These are phyloP conservation scores for Macropodus opercularis DNA, from an alignment of 2,797 vertebrate species.

Conservation along the genomic window DNA sequence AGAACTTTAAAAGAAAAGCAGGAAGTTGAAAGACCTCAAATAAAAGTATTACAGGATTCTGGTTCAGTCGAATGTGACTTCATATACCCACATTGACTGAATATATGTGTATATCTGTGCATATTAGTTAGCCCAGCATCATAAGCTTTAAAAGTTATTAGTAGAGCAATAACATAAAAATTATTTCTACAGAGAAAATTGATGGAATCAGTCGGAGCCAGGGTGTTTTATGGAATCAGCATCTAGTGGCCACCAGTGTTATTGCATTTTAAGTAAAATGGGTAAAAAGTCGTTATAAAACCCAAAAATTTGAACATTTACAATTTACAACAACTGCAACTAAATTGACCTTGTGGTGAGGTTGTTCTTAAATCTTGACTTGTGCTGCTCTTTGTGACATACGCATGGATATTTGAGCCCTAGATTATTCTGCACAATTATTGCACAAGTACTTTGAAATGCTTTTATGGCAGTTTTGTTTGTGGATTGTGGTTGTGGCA, in stretches of 20 bases:
- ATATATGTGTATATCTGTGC: no score
- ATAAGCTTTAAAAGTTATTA: no score
- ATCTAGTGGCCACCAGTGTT: no score
- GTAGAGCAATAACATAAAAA: no score
- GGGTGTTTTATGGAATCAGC: no score
- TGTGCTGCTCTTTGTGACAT: neutral
- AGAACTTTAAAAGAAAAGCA: conserved; percentile 52
- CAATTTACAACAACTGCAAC: conserved; percentile 3
- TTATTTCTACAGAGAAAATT: no score
- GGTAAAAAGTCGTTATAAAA: neutral
- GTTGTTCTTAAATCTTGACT: conserved; percentile 21
- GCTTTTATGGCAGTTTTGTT: conserved; percentile 35
- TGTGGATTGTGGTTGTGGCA: conserved; percentile 34
- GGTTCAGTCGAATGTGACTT: no score
- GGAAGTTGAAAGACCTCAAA: conserved; percentile 38
- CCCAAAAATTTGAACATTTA: neutral
- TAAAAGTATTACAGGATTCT: no score
- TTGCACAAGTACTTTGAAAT: conserved; percentile 25
- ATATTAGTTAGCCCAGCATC: no score
- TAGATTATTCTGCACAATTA: conserved; percentile 31
- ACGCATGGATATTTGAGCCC: conserved; percentile 8
- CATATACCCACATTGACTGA: no score
- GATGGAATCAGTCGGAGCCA: no score
- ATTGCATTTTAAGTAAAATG: conserved; percentile 9
- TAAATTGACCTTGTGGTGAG: conserved; percentile 12